Base-by-base conservation (phyloP, 1,140 invertebrate species). In the Drosophila tristis region DNA sequence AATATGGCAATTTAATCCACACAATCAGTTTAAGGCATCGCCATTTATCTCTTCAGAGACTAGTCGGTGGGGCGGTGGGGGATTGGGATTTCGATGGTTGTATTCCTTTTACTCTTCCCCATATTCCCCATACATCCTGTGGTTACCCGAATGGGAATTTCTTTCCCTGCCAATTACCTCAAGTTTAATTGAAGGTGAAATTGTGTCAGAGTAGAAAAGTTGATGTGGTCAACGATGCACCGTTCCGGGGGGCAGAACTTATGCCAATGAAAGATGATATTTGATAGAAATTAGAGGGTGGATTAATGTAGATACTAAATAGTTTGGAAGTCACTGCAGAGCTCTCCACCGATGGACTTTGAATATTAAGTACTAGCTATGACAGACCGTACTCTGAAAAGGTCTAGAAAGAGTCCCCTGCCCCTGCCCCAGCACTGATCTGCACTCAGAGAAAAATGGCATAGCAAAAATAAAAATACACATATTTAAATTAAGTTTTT, bases 1-100 rank as follows among this genome's bases (percentile, higher is more conserved):
- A 91, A 91, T 91, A 91, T 84, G 79, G 87, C 87, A 90, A 90
- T 91, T 90, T 91, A 90, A 91, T 90, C 80, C 90, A 72, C 63
- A 91, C 85, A 91, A 91, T 90, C 87, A 80, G 87, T 90, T 90
- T 81, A 90, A 82, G 80, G 79, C 78, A 90, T 90, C 77, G 71
- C 80, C 77, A 90, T 90, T 89, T 91, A 91, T 91, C 90, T 91
- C 51, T 60, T 44, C 16, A 31, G n/a, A 43, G 49, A 25, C 45
- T 51, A 39, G 47, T n/a, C 48, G 26, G 20, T 20, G 47, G 43
- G 25, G 8, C 1, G 16, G 47, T 23, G 26, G 23, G 26, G 26
- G 49, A 42, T 20, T 25, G 44, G 59, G 59, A 47, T 25, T 35
- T 11, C 31, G 31, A 11, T 63, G 44, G 64, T 45, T 70, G 64